phyloP scores from a whole-genome alignment of 2,888 invertebrate species.

The Melolontha melolontha region DNA sequence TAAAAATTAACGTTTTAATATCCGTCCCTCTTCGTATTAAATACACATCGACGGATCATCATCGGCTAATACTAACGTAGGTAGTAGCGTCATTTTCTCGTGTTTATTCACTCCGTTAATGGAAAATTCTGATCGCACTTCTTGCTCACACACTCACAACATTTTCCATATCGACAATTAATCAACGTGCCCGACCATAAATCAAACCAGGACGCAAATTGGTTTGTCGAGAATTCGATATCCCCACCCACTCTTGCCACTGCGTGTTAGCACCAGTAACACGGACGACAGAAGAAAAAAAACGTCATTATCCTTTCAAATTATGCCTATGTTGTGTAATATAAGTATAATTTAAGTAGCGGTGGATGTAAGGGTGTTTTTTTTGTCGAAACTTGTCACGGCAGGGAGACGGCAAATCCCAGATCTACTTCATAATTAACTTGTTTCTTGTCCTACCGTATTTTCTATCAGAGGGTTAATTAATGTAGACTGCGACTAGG shows the following conservation, averaged over 20 bases:
- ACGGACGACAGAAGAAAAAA: background rate
- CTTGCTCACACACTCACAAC: slow-evolving; percentile 9
- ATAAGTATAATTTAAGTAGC: slow-evolving; percentile 5
- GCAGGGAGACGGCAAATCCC: too few species aligned
- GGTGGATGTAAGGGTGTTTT: background rate
- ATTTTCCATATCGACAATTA: slow-evolving; percentile 37
- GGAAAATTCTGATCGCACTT: slow-evolving; percentile 32
- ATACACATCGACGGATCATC: slow-evolving; percentile 13
- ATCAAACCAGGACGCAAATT: slow-evolving; percentile 29
- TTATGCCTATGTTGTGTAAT: slow-evolving; percentile 3
- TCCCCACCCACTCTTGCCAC: background rate
- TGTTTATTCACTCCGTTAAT: slow-evolving; percentile 20
- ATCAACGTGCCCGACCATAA: slow-evolving; percentile 30
- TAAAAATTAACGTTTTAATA: slow-evolving; percentile 27
- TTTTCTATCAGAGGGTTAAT: too few species aligned
- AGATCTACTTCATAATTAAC: too few species aligned
- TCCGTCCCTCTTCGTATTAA: background rate
- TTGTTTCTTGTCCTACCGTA: too few species aligned
- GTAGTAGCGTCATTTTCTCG: slow-evolving; percentile 4
- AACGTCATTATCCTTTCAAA: background rate
- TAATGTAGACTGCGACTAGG: too few species aligned
- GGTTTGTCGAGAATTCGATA: slow-evolving; percentile 28
- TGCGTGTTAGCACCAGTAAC: background rate
- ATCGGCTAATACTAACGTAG: background rate
- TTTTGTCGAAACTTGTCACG: background rate